Conservation (phyloP, 2,113 vertebrate species). For the Picathartes gymnocephalus region DNA sequence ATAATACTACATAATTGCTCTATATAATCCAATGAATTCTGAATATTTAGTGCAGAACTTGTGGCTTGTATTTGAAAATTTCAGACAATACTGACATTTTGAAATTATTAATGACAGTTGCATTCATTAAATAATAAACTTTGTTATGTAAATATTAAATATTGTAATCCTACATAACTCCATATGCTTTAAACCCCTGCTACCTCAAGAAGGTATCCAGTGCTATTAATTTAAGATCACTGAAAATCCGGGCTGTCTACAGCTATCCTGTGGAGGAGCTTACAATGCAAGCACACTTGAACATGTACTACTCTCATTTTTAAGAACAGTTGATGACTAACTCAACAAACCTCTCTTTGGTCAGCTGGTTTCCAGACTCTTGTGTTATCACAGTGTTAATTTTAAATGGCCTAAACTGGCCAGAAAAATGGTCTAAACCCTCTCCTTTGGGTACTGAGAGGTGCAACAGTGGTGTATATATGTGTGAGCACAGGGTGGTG, state of each 20-base stretch:
- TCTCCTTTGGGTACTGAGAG: background rate
- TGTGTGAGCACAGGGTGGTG: background rate
- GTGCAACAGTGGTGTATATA: background rate
- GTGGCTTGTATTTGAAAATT: background rate
- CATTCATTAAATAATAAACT: background rate
- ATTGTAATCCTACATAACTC: background rate
- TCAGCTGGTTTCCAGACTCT: background rate
- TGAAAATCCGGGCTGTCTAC: background rate
- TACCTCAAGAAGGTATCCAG: background rate
- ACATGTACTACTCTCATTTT: background rate
- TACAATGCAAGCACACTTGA: accelerated
- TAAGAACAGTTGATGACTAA: background rate
- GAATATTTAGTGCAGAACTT: background rate
- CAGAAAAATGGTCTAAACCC: background rate
- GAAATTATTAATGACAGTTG: background rate
- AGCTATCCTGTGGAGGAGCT: background rate
- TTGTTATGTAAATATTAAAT: background rate
- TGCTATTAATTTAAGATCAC: background rate
- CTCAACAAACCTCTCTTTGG: background rate
- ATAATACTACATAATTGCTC: background rate
- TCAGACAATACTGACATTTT: background rate
- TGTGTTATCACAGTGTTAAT: background rate
- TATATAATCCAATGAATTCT: background rate
- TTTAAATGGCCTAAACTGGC: background rate
- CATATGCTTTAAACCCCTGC: background rate